Base-by-base conservation (phyloP, 2,113 vertebrate species). In the Gallinago undulata region DNA sequence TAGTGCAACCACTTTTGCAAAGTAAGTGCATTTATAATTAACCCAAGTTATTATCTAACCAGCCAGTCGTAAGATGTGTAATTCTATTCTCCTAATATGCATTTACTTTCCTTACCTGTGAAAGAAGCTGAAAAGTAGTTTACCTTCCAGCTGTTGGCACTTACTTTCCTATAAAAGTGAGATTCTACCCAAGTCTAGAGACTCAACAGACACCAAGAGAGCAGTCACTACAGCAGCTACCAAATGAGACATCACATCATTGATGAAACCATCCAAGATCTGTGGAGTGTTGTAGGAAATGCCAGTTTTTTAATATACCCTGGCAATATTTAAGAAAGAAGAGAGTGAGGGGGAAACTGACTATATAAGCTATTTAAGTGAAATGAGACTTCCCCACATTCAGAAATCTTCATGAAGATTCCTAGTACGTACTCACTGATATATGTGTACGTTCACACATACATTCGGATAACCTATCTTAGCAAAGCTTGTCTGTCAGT, bases 201-300 rank as follows among this genome's bases (percentile, higher is more conserved):
- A 96, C 96, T 92, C 31, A 90, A 79, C n/a, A 25, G 70, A 31
- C 72, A 87, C 60, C 50, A 95, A 60, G 82, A 96, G 95, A 88
- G 95, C 93, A 92, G 96, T 77, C 93, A 92, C 94, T 55, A 91
- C 68, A 97, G 94, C 97, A 96, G 98, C 94, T 97, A 96, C 97
- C 92, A 89, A 98, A 97, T 66, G 95, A 97, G 95, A 96, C 97
- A 97, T 88, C 96, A 94, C 94, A 95, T 69, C 96, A 31, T 23
- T 96, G 97, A 98, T 93, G 93, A 98, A 98, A 97, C 84, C 87
- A 93, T 63, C 97, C 93, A 62, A 98, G 86, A 97, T 89, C 87
- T 89, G 94, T 37, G n/a, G 92, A 27, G 50, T 47, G 97, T 94
- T 74, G 70, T 79, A 84, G 92, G 97, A 96, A 96, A 73, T 1